Percentiles rank a stretch among this genome's conserved stretches.
Conservation (phyloP, 2,888 invertebrate genomes). For the Ypsolopha sequella region DNA sequence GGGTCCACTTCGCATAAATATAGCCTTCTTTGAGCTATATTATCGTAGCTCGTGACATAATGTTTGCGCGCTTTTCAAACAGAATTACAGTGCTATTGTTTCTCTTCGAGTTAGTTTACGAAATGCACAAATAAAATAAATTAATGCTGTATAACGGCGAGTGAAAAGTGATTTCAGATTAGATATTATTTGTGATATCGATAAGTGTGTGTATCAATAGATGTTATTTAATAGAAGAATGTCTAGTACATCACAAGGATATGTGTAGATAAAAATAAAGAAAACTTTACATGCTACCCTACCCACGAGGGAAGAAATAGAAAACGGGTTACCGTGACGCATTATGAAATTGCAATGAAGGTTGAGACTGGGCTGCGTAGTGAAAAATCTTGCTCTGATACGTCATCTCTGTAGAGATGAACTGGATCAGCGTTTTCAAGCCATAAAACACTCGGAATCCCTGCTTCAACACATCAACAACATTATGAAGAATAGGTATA, state of each 20-base stretch:
- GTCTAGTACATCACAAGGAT: neutral
- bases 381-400: too few species aligned
- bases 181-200: too few species aligned
- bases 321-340: conserved; percentile 26
- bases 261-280: conserved; percentile 3
- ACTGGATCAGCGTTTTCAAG: too few species aligned
- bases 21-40: neutral
- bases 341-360: conserved; percentile 40
- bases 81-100: too few species aligned
- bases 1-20: neutral
- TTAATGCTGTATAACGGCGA: too few species aligned
- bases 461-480: too few species aligned
- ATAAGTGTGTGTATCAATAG: conserved; percentile 8
- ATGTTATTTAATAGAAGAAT: neutral
- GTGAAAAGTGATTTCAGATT: too few species aligned
- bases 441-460: too few species aligned
- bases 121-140: too few species aligned
- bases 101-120: too few species aligned
- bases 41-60: conserved; percentile 9
- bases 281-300: conserved; percentile 9
- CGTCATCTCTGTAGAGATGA: too few species aligned
- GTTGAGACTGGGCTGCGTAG: conserved; percentile 12
- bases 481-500: too few species aligned
- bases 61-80: conserved; percentile 13
- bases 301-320: conserved; percentile 22